These are phyloP conservation scores for Agrypnia vestita DNA, from an alignment of 1,140 invertebrate genomes.

Conservation along the genomic window DNA sequence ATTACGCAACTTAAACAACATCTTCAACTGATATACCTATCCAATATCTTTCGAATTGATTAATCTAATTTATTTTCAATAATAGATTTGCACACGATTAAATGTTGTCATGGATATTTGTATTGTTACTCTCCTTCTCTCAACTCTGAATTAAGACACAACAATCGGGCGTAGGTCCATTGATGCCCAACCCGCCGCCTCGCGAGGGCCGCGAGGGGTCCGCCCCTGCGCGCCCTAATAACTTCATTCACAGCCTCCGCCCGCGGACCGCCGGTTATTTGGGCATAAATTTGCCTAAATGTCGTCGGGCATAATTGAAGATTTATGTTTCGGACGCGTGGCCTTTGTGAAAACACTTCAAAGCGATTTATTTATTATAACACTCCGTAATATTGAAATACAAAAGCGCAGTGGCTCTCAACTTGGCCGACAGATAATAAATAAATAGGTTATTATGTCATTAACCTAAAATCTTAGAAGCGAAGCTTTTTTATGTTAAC, in stretches of 20 bases:
- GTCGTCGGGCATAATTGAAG: conserved; percentile 50
- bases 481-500: no score
- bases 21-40: no score
- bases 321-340: conserved; percentile 55
- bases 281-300: conserved; percentile 54
- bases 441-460: no score
- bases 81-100: no score
- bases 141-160: no score
- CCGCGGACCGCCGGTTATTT: conserved; percentile 37
- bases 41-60: no score
- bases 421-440: no score
- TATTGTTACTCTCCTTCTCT: no score
- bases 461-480: no score
- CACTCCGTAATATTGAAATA: conserved; percentile 38
- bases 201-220: conserved; percentile 9
- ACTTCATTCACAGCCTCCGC: conserved; percentile 37
- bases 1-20: no score
- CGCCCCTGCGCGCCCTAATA: conserved; percentile 10
- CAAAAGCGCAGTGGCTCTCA: conserved; percentile 1
- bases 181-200: neutral
- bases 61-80: no score
- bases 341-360: conserved; percentile 53
- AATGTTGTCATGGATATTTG: no score
- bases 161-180: neutral
- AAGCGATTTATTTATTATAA: conserved; percentile 47